Percentiles rank a stretch among this genome's conserved stretches.
Evolutionary conservation across 2,113 vertebrate genomes (phyloP).

Genomic region (Stictonetta naevosa): DNA sequence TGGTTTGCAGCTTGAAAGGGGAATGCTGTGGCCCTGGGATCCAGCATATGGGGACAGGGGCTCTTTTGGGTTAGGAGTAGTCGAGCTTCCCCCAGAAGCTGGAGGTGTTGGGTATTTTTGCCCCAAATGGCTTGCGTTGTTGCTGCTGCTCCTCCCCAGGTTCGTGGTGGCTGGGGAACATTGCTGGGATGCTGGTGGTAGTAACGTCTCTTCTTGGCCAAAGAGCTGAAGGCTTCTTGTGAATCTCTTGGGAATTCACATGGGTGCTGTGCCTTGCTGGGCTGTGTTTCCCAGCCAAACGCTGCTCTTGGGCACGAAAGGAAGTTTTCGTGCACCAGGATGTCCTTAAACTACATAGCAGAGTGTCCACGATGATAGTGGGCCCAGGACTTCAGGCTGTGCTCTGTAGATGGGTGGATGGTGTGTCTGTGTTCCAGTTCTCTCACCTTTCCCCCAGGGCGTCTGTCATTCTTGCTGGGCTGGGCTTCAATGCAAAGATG

Average conservation of each 20-base stretch:
- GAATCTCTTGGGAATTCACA: background rate
- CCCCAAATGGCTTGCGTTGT: background rate
- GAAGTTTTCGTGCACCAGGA: background rate
- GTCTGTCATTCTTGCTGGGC: constrained; percentile 93
- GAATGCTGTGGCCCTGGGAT: background rate
- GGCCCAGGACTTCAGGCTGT: background rate
- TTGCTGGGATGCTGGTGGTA: background rate
- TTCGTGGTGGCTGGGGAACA: background rate
- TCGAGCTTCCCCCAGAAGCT: background rate
- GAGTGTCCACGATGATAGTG: background rate
- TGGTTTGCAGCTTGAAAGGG: background rate
- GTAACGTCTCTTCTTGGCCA: background rate
- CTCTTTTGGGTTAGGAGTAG: background rate
- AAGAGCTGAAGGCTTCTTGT: constrained; percentile 3
- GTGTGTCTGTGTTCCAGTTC: background rate
- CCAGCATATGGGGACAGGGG: background rate
- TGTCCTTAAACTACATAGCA: background rate
- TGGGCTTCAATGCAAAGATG: constrained; percentile 93
- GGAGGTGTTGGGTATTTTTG: background rate
- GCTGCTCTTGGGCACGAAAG: background rate
- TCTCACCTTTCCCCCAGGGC: constrained; percentile 79
- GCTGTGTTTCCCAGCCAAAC: background rate
- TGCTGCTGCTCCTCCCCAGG: background rate
- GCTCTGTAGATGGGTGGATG: background rate
- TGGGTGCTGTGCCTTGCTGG: background rate